Base-by-base conservation (phyloP, 2,888 invertebrate species). In the Trichopria drosophilae region DNA sequence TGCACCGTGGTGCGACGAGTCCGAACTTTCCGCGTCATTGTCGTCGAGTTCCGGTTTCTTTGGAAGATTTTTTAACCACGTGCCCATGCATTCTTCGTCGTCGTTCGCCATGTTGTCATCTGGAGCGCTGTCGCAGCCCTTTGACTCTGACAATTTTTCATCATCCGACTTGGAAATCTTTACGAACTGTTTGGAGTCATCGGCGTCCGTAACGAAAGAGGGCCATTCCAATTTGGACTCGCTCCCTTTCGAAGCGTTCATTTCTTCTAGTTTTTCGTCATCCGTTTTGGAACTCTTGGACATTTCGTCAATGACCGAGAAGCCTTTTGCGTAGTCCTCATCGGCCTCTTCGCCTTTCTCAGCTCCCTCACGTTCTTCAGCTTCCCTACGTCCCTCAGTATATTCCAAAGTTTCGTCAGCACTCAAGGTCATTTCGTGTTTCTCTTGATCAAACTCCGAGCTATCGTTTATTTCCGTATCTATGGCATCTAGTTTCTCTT, bases 221-320 rank as follows among this genome's bases (percentile, higher is more conserved):
- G n/a, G n/a, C n/a, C n/a, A n/a, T n/a, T n/a, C n/a, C n/a, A n/a
- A n/a, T n/a, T n/a, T n/a, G n/a, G n/a, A n/a, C n/a, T n/a, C n/a
- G n/a, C n/a, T n/a, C 18, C 32, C 18, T 35, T 55, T 55, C 4
- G 41, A 52, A 12, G 48, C 55, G 15, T 47, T 51, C 39, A 42
- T 70, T 29, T 68, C 67, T 29, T 65, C 61, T 1, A 67, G 53
- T 40, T 71, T 71, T 20, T 71, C 71, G 28, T 71, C 68, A 20
- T 71, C 71, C 0, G 68, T 68, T 46, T 70, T 70, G 2, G 66
- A 70, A 41, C 54, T 58, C 19, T 50, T 65, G 1, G 63, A 64
- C 4, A 62, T 36, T 47, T 62, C 57, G 9, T 57, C 59, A 0
- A 44, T 22, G 6, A 49, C 37, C 3, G 53, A 41, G 3, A 51